phyloP scores from a whole-genome alignment of 2,113 vertebrate species.

The Coptodon rendalli region DNA sequence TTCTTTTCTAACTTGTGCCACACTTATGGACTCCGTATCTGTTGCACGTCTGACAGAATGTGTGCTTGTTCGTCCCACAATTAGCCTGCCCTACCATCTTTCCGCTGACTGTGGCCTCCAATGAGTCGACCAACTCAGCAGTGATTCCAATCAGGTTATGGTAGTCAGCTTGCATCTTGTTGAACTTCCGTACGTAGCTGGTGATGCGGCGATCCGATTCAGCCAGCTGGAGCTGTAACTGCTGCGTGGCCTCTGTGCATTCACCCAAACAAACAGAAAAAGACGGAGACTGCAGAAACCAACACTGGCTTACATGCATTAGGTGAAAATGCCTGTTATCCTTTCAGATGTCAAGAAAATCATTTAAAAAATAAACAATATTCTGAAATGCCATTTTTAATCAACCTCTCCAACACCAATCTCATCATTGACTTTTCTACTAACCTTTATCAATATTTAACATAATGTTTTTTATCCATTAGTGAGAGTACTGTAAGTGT shows the following conservation, averaged over 20 bases:
- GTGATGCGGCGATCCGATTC: conserved; percentile 78
- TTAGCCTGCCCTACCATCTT: conserved; percentile 80
- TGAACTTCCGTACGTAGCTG: conserved; percentile 75
- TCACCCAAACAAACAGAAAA: background rate
- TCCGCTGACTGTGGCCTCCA: conserved; percentile 87
- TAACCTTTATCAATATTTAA: background rate
- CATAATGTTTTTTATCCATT: background rate
- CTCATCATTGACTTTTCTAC: background rate
- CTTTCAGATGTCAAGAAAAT: background rate
- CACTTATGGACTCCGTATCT: background rate
- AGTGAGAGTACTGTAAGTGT: background rate
- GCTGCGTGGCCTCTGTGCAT: conserved; percentile 75
- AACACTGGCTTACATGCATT: background rate
- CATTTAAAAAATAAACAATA: background rate
- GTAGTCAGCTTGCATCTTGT: conserved; percentile 84
- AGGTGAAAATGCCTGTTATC: background rate
- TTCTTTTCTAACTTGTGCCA: background rate
- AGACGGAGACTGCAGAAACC: background rate
- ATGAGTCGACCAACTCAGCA: conserved; percentile 89
- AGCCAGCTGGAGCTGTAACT: conserved; percentile 80
- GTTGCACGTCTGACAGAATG: background rate
- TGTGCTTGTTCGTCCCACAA: background rate
- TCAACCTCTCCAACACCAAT: background rate
- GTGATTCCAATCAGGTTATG: conserved; percentile 86
- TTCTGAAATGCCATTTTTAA: background rate